A percentile compares a stretch with the other conserved stretches of the same genome.
These are phyloP conservation scores for Nixonia krombeini DNA, from an alignment of 1,140 invertebrate species.

Conservation along the genomic window DNA sequence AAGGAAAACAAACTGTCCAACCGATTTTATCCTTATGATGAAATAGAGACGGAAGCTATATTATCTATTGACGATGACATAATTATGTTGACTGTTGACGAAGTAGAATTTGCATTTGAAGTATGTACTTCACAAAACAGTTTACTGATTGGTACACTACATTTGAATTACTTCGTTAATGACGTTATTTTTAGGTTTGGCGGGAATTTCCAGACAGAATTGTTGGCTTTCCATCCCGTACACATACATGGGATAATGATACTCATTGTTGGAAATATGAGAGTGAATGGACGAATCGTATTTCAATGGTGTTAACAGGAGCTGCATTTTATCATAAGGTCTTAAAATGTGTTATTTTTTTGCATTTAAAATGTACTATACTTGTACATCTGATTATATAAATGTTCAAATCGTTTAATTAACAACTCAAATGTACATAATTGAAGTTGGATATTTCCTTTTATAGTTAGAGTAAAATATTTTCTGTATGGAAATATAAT, in stretches of 20 bases:
- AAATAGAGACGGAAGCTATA: constrained; percentile 94
- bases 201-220: constrained; percentile 93
- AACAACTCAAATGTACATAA: too few species aligned
- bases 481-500: too few species aligned
- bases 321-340: constrained; percentile 95
- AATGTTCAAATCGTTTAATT: too few species aligned
- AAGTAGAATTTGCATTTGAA: constrained; percentile 91
- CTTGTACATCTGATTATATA: too few species aligned
- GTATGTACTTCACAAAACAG: constrained; percentile 59
- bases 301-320: constrained; percentile 93
- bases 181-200: constrained; percentile 81
- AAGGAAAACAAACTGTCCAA: constrained; percentile 95
- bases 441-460: too few species aligned
- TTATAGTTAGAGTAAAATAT: too few species aligned
- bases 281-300: constrained; percentile 95
- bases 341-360: background rate
- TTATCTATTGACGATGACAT: constrained; percentile 95
- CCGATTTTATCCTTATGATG: constrained; percentile 92
- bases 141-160: background rate
- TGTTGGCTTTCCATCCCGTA: constrained; percentile 91
- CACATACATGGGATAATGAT: constrained; percentile 90
- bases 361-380: too few species aligned
- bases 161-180: constrained; percentile 23
- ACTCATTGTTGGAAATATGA: constrained; percentile 90
- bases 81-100: constrained; percentile 93